Base-by-base conservation (phyloP, 1,140 invertebrate species). In the Dendrolimus kikuchii region DNA sequence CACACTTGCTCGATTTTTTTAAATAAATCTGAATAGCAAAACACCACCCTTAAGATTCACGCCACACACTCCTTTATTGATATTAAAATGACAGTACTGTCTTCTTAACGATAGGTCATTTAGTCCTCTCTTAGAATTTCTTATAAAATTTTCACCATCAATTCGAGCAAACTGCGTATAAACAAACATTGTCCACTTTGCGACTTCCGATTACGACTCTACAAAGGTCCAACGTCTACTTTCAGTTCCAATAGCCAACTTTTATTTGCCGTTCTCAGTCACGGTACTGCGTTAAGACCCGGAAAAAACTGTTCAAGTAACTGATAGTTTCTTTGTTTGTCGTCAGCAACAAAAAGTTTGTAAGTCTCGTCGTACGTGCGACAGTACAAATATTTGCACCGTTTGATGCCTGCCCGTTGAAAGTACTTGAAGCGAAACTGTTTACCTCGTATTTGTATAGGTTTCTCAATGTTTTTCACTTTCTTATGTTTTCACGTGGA, bases 321-420 rank as follows among this genome's bases (percentile, higher is more conserved):
- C 40, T 44, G 38, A 51, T 37, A 48, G 41, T 44, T 38, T 51
- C 23, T 51, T 39, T 5, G 36, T 37, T n/a, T 10, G 43, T 9
- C n/a, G 7, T 10, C n/a, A 49, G 6, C 37, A 8, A 39, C 38
- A 49, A 49, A 49, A 40, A 49, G 39, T 40, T 49, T 49, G 38
- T 38, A 23, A 23, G 49, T 56, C 42, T 43, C 48, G 54, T 53
- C 46, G 45, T 47, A 23, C 51, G 55, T 55, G 53, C 49, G 53
- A 53, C 49, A 49, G 58, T 56, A 54, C 69, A 78, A 81, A 81
- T 78, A 77, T 78, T 81, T 77, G 64, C 61, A 47, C 61, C 72
- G 66, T 70, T 81, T 73, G 70, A 66, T 62, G 63, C 58, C 44
- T 62, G 66, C 74, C 71, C 72, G 71, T 73, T 74, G 67, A 67